Base-by-base conservation (phyloP, 2,113 vertebrate species). In the Phylloscopus trochiloides region DNA sequence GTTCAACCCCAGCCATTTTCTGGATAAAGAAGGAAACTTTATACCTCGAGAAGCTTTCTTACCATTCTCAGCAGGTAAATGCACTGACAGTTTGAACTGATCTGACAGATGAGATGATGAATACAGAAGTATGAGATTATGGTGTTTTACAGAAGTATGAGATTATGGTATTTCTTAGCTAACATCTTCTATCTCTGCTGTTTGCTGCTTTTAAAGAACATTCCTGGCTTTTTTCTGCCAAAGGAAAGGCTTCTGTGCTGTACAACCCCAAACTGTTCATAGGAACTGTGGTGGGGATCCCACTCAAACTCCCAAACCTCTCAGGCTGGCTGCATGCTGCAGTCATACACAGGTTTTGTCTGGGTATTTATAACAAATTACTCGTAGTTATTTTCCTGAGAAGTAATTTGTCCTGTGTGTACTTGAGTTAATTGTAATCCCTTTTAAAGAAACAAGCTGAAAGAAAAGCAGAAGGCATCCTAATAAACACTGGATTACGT, bases 1-100 rank as follows among this genome's bases (percentile, higher is more conserved):
- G 15, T 98, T 98, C 95, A 97, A 97, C 72, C 95, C 97, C 2
- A 38, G 78, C 52, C 97, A 97, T 68, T 98, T 98, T 82, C 96
- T 98, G 76, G 97, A 98, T 86, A 82, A 96, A 78, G 94, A 96
- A 32, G 98, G 97, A 88, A 97, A 96, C 32, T 97, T 97, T 17
- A 8, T 59, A 45, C 38, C 91, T 84, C 90, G 28, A 48, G 97
- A 98, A 51, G 98, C 97, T 55, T 98, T 98, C 85, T 89, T 98
- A 75, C 96, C 96, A 2, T 98, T 98, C 94, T 97, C 98, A 50
- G 72, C 92, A 94, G 97, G 98, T 98, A 91, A 89, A 24, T 5
- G 10, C 54, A 43, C 11, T 36, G 34, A 18, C 32, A 14, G 11
- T 58, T 55, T 68, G 52, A 79, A 66, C 5, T 1, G 2, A 70